These are phyloP conservation scores for Scophthalmus maximus DNA, from an alignment of 2,113 vertebrate genomes.

Conservation along the genomic window DNA sequence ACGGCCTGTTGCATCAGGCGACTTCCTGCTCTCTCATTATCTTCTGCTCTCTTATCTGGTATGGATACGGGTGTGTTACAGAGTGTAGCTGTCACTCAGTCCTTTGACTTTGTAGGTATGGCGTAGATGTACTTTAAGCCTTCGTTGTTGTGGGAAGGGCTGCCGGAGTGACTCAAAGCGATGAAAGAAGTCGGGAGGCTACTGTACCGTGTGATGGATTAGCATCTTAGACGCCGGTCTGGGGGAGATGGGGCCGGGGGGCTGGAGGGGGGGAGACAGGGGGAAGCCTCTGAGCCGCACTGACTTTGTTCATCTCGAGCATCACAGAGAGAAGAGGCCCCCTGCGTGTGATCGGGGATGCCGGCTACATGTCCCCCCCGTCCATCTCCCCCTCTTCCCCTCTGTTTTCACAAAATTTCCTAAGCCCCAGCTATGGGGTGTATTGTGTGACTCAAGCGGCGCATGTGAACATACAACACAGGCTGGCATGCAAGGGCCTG, in stretches of 20 bases:
- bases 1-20: constrained; percentile 45
- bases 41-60: constrained; percentile 47
- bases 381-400: constrained; percentile 18
- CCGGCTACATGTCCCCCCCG: constrained; percentile 10
- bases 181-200: constrained; percentile 65
- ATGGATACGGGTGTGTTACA: constrained; percentile 12
- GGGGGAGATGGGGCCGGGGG: background rate
- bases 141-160: constrained; percentile 61
- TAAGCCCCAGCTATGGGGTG: constrained; percentile 45
- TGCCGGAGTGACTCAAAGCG: constrained; percentile 49
- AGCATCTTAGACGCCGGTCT: constrained; percentile 63
- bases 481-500: constrained; percentile 71
- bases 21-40: constrained; percentile 55
- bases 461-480: constrained; percentile 50
- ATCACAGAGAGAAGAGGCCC: constrained; percentile 43
- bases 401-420: constrained; percentile 15
- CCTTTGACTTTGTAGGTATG: constrained; percentile 54
- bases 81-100: constrained; percentile 25
- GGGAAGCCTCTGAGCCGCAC: no score
- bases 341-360: constrained; percentile 33
- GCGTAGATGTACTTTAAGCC: constrained; percentile 29
- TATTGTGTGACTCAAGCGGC: constrained; percentile 48
- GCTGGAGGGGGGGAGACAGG: no score
- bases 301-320: constrained; percentile 62
- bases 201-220: constrained; percentile 74